A percentile compares a stretch with the other conserved stretches of the same genome.
Evolutionary conservation across 2,888 invertebrate species (phyloP).

Genomic region (Polyploca ridens): DNA sequence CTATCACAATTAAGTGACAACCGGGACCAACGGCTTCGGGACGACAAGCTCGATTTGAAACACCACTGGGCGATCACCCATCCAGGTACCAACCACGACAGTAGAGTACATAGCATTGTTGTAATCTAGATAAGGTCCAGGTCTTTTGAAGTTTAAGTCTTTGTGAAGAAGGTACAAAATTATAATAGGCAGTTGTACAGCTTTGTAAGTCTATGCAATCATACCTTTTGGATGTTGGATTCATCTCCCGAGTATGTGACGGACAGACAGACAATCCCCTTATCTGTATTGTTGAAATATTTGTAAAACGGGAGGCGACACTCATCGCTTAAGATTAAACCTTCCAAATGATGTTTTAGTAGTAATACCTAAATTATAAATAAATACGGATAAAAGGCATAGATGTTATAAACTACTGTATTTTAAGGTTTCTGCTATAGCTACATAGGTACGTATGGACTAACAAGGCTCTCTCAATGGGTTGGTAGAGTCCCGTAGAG

Average conservation of each 20-base stretch:
- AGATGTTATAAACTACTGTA: neutral
- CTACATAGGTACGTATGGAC: no score
- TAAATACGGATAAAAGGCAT: neutral
- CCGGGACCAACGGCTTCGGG: no score
- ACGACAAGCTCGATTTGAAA: no score
- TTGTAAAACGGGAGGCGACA: constrained; percentile 50
- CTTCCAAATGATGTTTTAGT: constrained; percentile 7
- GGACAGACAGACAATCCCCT: constrained; percentile 35
- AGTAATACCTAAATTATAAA: neutral
- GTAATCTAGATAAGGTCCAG: no score
- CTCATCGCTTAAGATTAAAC: constrained; percentile 46
- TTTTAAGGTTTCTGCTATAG: no score
- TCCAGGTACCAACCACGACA: no score
- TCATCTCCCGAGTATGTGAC: constrained; percentile 73
- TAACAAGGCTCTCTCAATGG: no score
- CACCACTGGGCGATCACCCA: no score
- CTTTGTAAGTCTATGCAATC: constrained; percentile 15
- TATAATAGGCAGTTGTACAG: constrained; percentile 31
- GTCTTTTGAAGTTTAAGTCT: no score
- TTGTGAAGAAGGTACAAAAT: neutral
- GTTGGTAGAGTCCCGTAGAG: no score
- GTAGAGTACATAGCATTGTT: no score
- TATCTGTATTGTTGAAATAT: constrained; percentile 47
- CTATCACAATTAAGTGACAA: no score
- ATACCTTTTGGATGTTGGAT: constrained; percentile 65